Evolutionary conservation across 2,113 vertebrate species (phyloP), one percentile per base, ranked within the genome.

Genomic region (Bubo scandiacus): DNA sequence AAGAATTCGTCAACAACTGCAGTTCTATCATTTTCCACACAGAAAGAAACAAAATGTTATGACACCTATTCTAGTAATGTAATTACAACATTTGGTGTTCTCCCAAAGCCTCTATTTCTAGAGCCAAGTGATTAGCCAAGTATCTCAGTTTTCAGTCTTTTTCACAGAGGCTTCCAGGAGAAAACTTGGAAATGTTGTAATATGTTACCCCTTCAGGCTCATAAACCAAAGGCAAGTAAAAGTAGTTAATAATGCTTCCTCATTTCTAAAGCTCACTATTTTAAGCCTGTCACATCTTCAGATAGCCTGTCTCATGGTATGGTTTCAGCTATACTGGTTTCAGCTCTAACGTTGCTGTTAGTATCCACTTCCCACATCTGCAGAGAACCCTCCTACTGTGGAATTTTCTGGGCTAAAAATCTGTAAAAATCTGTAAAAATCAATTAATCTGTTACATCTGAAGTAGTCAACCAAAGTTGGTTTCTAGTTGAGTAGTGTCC

Each of bases 41-140:
- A 94, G 68, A 94, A 89, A 89, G 77, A 92, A 91, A 91, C 51
- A 96, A 97, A 94, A 92, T 96, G 89, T 95, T 96, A 77, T 95
- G 97, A 96, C 87, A 95, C 83, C 89, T 91, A 73, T 94, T 88
- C 71, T 77, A 80, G 87, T 45, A 92, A 92, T 78, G 84, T 59
- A 94, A 95, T 91, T 95, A 85, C 83, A 97, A 95, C 84, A 97
- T 66, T 96, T 95, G 95, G 45, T 96, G 51, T 71, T 97, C 70
- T 95, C 71, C 89, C 89, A 92, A 83, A 86, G 66, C 40, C 54
- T 85, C 65, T 88, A 21, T 87, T 95, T 88, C 91, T 40, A 72
- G 68, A 97, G 91, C 81, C 86, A 95, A 97, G 49, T 89, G 73
- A 97, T 96, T 91, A 96, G 62, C 90, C 55, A 91, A 92, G 61